phyloP scores from a whole-genome alignment of 2,113 vertebrate species.

The Rhinolophus ferrumequinum region DNA sequence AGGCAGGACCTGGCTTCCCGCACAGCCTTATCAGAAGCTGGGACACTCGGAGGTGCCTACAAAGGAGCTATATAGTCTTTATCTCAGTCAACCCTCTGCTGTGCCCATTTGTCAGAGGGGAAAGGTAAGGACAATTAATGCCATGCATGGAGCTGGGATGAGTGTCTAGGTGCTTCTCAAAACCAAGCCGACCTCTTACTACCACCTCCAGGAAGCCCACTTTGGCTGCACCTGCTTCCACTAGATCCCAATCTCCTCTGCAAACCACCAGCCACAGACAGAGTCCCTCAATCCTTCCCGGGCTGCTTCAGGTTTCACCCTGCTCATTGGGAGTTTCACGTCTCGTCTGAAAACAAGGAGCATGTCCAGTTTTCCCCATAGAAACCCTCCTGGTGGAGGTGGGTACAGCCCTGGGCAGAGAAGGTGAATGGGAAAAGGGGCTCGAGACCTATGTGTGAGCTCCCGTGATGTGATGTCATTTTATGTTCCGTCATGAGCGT shows the following conservation, averaged over 20 bases:
- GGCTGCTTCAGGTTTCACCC: neutral
- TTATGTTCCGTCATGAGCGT: neutral
- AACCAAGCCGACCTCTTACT: neutral
- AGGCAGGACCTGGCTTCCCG: neutral
- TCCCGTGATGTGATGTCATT: neutral
- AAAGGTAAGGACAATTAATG: neutral
- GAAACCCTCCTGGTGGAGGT: neutral
- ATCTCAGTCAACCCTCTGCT: neutral
- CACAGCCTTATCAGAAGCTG: neutral
- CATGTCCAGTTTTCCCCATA: neutral
- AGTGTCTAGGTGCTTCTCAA: neutral
- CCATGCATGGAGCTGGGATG: neutral
- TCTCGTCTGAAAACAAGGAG: neutral
- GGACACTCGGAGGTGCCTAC: neutral
- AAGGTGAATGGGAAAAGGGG: neutral
- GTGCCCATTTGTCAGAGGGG: neutral
- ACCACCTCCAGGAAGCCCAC: conserved; percentile 16
- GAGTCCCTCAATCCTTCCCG: neutral
- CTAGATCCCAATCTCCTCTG: neutral
- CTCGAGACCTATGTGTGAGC: neutral
- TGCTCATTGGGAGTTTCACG: neutral
- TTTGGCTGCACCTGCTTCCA: neutral
- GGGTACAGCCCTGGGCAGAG: neutral
- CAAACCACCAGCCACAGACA: neutral
- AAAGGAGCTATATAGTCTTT: neutral